Evolutionary conservation across 2,797 vertebrate species (phyloP).

Genomic region (Echiichthys vipera): DNA sequence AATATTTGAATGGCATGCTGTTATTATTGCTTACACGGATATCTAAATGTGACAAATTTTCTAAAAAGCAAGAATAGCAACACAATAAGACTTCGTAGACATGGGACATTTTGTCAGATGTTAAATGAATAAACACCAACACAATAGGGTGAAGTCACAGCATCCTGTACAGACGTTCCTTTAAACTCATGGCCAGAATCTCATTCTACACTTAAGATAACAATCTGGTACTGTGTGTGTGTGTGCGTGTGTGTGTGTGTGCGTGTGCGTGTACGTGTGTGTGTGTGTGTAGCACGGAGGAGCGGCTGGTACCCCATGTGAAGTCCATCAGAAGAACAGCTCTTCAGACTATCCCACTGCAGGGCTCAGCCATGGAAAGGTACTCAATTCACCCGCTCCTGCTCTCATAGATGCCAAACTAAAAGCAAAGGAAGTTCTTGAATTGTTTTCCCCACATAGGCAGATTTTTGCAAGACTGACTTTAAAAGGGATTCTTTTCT

Average conservation of each 20-base stretch:
- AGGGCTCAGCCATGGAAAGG: conserved; percentile 29
- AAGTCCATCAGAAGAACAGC: conserved; percentile 16
- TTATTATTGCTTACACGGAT: neutral
- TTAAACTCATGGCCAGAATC: neutral
- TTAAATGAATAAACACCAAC: conserved; percentile 10
- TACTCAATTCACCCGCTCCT: conserved; percentile 21
- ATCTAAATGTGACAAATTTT: neutral
- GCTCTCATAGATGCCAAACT: neutral
- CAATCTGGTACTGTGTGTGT: conserved; percentile 20
- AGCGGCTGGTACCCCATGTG: conserved; percentile 3
- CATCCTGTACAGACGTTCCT: conserved; percentile 44
- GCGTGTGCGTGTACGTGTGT: conserved; percentile 28
- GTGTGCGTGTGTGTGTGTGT: neutral
- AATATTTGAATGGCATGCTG: neutral
- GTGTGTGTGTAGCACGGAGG: conserved; percentile 44
- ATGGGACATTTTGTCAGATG: neutral
- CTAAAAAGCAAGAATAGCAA: neutral
- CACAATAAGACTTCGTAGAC: too few relatives aligned
- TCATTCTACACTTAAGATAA: conserved; percentile 11
- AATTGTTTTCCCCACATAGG: too few relatives aligned
- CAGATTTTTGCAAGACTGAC: neutral
- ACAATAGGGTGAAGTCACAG: conserved; percentile 46
- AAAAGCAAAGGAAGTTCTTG: neutral
- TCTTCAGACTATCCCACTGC: neutral
- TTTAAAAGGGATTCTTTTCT: neutral